phyloP scores from a whole-genome alignment of 2,888 invertebrate genomes.

The Torymus texanus region DNA sequence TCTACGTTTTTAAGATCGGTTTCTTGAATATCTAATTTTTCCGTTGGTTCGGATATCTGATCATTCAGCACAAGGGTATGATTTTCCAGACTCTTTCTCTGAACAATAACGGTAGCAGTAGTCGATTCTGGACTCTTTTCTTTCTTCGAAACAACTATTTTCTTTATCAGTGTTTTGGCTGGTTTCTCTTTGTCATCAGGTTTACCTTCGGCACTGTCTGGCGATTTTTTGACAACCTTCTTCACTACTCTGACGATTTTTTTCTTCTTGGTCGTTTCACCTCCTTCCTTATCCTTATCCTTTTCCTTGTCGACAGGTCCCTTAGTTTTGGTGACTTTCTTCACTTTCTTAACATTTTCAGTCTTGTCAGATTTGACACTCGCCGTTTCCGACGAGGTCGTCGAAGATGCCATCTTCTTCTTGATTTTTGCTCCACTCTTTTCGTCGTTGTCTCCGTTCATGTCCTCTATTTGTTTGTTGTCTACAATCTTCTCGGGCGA shows the following conservation, averaged over 20 bases:
- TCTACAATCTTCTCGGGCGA: slow-evolving; percentile 63
- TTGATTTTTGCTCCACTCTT: slow-evolving; percentile 62
- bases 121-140: slow-evolving; percentile 17
- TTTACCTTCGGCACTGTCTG: slow-evolving; percentile 65
- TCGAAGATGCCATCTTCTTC: slow-evolving; percentile 60
- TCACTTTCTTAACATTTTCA: slow-evolving; percentile 62
- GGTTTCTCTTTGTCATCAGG: slow-evolving; percentile 62
- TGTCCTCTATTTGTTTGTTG: slow-evolving; percentile 61
- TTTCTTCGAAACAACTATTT: slow-evolving; percentile 6
- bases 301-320: slow-evolving; percentile 51
- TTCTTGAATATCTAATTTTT: background rate
- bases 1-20: background rate
- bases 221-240: slow-evolving; percentile 68
- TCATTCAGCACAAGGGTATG: slow-evolving; percentile 1
- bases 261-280: slow-evolving; percentile 66
- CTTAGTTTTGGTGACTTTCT: slow-evolving; percentile 61
- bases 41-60: background rate
- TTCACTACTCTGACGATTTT: slow-evolving; percentile 68
- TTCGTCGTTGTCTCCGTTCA: slow-evolving; percentile 59
- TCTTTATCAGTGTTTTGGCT: slow-evolving; percentile 58
- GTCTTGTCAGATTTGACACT: slow-evolving; percentile 55
- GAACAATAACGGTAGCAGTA: background rate
- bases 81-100: slow-evolving; percentile 13
- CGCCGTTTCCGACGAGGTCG: slow-evolving; percentile 58
- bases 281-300: slow-evolving; percentile 60